These are phyloP conservation scores for Zaprionus ornatus DNA, from an alignment of 1,140 invertebrate genomes.

Conservation along the genomic window DNA sequence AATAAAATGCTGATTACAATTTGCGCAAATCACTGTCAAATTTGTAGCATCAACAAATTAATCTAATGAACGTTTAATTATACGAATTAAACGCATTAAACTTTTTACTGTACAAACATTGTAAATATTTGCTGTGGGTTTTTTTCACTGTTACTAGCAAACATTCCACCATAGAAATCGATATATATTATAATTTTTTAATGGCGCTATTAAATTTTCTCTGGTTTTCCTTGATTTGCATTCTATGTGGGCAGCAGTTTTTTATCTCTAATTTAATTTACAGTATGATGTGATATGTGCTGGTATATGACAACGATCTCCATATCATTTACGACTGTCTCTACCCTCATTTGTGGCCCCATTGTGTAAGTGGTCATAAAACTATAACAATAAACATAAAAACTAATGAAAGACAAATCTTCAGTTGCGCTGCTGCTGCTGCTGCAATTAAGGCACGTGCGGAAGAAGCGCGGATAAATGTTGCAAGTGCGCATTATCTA, in stretches of 20 bases:
- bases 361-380: slow-evolving; percentile 33
- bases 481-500: slow-evolving; percentile 59
- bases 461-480: slow-evolving; percentile 19
- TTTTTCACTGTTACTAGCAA: background rate
- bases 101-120: slow-evolving; percentile 16
- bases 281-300: background rate
- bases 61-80: slow-evolving; percentile 32
- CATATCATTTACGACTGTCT: background rate
- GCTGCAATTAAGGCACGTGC: slow-evolving; percentile 45
- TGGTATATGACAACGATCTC: background rate
- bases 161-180: background rate
- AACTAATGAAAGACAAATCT: slow-evolving; percentile 31
- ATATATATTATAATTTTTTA: background rate
- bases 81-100: slow-evolving; percentile 37
- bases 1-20: slow-evolving; percentile 15
- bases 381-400: slow-evolving; percentile 37
- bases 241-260: background rate
- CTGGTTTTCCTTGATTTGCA: background rate
- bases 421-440: slow-evolving; percentile 1
- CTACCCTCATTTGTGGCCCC: background rate
- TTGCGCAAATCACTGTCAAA: slow-evolving; percentile 24
- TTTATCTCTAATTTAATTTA: background rate
- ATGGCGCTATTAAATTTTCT: background rate
- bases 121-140: background rate
- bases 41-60: slow-evolving; percentile 31